Conservation (phyloP, 2,888 invertebrate species). For the Eristalis arbustorum region DNA sequence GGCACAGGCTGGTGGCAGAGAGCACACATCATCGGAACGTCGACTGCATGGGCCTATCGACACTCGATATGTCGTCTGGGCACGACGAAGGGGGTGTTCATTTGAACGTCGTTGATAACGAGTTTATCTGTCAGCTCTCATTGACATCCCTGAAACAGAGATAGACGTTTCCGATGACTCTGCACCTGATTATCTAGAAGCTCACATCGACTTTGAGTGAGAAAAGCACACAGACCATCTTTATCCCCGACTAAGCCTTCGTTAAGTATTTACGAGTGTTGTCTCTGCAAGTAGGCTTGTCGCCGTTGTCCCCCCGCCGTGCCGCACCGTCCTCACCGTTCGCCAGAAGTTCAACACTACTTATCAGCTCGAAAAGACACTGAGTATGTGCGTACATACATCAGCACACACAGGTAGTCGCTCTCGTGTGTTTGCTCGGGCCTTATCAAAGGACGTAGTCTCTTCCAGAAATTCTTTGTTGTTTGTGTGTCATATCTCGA, state of each 20-base stretch:
- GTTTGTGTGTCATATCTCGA: constrained; percentile 26
- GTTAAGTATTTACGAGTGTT: background rate
- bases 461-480: constrained; percentile 10
- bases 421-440: constrained; percentile 4
- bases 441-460: constrained; percentile 45
- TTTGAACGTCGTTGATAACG: constrained; percentile 28
- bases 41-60: constrained; percentile 13
- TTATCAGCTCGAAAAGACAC: constrained; percentile 12
- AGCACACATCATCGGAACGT: constrained; percentile 28
- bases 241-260: background rate
- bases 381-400: background rate
- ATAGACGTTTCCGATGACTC: too few species aligned
- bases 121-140: constrained; percentile 19
- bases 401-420: background rate
- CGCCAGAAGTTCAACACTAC: background rate
- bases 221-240: background rate
- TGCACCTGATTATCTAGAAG: background rate
- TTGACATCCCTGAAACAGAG: background rate
- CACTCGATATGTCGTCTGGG: background rate
- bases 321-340: too few species aligned
- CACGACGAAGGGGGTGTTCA: constrained; percentile 11
- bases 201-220: background rate
- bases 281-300: constrained; percentile 28
- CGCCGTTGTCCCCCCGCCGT: too few species aligned
- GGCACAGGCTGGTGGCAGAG: constrained; percentile 15